Percentiles rank a stretch among this genome's conserved stretches.
These are phyloP conservation scores for Limnephilus lunatus DNA, from an alignment of 2,888 invertebrate species.

Conservation along the genomic window DNA sequence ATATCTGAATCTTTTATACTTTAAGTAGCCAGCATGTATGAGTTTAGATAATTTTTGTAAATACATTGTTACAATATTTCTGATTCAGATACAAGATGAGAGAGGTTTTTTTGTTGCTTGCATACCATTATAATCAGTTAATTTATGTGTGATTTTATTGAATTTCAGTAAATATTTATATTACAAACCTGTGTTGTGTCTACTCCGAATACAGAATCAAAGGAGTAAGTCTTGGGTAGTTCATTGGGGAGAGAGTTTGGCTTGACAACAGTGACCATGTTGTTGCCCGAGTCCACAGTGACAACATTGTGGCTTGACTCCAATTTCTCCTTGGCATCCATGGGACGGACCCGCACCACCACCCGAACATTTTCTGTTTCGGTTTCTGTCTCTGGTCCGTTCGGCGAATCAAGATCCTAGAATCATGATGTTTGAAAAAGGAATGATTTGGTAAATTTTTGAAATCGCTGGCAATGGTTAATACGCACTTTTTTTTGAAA, in stretches of 20 bases:
- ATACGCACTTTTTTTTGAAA: too few species aligned
- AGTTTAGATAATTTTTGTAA: too few species aligned
- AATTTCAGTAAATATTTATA: background rate
- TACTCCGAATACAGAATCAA: constrained; percentile 95
- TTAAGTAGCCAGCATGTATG: too few species aligned
- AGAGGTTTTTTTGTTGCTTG: background rate
- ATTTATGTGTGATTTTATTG: background rate
- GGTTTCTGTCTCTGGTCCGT: constrained; percentile 71
- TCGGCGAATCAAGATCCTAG: constrained; percentile 47
- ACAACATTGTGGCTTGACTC: constrained; percentile 85
- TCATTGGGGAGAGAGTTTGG: constrained; percentile 84
- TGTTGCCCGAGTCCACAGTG: constrained; percentile 86
- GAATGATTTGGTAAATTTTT: too few species aligned
- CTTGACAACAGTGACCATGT: constrained; percentile 87
- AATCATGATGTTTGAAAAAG: constrained; percentile 8
- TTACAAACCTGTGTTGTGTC: constrained; percentile 86
- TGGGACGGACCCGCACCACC: constrained; percentile 95
- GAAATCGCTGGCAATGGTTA: too few species aligned
- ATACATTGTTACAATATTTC: background rate
- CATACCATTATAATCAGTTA: background rate
- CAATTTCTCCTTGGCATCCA: constrained; percentile 90
- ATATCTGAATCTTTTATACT: too few species aligned
- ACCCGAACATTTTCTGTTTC: constrained; percentile 97
- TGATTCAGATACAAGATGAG: background rate
- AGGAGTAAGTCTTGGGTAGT: constrained; percentile 93